Evolutionary conservation across 2,113 vertebrate genomes (phyloP).

Genomic region (Delphinus delphis): DNA sequence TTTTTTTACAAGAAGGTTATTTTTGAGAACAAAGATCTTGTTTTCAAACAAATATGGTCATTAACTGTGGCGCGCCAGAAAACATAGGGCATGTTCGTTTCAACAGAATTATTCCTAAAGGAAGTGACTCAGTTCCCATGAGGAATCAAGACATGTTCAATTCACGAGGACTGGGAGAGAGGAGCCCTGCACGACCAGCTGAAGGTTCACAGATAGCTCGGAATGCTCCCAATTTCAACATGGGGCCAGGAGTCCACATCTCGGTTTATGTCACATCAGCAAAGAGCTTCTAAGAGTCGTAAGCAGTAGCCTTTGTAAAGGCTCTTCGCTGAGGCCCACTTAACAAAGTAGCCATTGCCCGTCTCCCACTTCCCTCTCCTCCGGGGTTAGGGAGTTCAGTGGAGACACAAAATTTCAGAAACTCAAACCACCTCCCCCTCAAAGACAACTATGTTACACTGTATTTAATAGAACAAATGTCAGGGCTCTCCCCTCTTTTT

Average conservation of each 20-base stretch:
- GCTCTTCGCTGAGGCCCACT: background rate
- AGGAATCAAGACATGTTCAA: constrained; percentile 64
- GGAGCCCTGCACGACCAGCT: constrained; percentile 36
- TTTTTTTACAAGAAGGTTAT: background rate
- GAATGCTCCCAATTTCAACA: background rate
- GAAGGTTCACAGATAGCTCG: constrained; percentile 52
- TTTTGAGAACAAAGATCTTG: constrained; percentile 39
- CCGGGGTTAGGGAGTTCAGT: background rate
- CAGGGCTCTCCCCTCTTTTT: constrained; percentile 21
- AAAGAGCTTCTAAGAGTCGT: background rate
- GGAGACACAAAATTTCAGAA: constrained; percentile 33
- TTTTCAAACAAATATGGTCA: constrained; percentile 55
- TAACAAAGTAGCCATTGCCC: background rate
- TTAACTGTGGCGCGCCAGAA: background rate
- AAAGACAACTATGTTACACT: constrained; percentile 65
- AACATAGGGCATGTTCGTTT: constrained; percentile 29
- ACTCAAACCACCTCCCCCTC: background rate
- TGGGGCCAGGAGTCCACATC: background rate
- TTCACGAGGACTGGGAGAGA: background rate
- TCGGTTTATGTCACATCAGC: background rate
- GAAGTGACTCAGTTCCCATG: constrained; percentile 29
- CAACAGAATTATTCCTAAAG: constrained; percentile 29
- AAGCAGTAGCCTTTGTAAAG: background rate
- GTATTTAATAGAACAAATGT: constrained; percentile 62
- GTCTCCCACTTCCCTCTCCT: accelerated